Percentiles rank a stretch among this genome's conserved stretches.
Conservation (phyloP, 1,140 invertebrate genomes). For the Drosophila ananassae region DNA sequence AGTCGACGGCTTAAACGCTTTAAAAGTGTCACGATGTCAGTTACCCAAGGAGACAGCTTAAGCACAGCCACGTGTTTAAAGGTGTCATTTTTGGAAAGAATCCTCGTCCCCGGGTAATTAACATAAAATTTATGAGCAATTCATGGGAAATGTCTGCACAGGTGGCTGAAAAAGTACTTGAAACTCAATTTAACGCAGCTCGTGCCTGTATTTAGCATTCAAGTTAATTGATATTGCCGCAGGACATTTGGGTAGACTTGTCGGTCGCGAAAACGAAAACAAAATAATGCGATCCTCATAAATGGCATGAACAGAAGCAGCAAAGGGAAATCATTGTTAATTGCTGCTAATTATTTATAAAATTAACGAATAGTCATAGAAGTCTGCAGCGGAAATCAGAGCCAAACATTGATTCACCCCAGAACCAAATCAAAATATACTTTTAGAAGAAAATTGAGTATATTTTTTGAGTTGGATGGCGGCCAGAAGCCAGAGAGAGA, state of each 20-base stretch:
- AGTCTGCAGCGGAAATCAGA: conserved; percentile 42
- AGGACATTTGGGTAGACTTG: conserved; percentile 40
- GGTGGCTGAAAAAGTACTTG: conserved; percentile 52
- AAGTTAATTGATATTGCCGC: conserved; percentile 71
- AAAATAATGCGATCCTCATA: conserved; percentile 11
- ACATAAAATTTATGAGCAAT: conserved; percentile 74
- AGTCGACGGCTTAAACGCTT: conserved; percentile 23
- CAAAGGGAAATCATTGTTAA: conserved; percentile 37
- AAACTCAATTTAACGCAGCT: conserved; percentile 52
- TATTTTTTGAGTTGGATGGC: conserved; percentile 21
- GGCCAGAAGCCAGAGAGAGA: conserved; percentile 11
- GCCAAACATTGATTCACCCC: conserved; percentile 17
- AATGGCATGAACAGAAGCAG: conserved; percentile 34
- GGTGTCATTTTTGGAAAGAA: not conserved
- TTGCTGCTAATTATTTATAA: conserved; percentile 65
- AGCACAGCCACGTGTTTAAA: conserved; percentile 4
- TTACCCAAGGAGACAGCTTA: conserved; percentile 10
- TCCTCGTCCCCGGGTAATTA: conserved; percentile 55
- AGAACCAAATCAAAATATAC: conserved; percentile 8
- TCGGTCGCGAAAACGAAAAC: not conserved
- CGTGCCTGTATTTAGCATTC: conserved; percentile 41
- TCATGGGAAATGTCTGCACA: conserved; percentile 60
- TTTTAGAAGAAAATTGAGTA: conserved; percentile 19
- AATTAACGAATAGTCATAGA: conserved; percentile 42
- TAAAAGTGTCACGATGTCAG: conserved; percentile 26